Conservation (phyloP, 2,888 invertebrate genomes). For the Orgyia antiqua region DNA sequence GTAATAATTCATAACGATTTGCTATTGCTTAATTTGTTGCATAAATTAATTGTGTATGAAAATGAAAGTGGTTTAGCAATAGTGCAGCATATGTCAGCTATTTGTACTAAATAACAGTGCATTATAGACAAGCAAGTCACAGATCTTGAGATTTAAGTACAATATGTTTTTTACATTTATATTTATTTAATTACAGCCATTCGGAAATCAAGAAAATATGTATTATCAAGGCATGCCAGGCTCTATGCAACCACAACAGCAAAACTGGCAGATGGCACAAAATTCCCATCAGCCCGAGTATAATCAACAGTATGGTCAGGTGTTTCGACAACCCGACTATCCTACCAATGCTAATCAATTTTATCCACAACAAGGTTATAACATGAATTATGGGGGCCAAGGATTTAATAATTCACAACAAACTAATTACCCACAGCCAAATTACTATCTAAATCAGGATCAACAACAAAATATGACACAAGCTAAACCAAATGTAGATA, state of each 20-base stretch:
- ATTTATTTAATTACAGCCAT: slow-evolving; percentile 43
- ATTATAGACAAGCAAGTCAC: too few species aligned
- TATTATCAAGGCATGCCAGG: slow-evolving; percentile 42
- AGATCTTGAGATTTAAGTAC: too few species aligned
- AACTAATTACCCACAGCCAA: slow-evolving; percentile 45
- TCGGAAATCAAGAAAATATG: slow-evolving; percentile 53
- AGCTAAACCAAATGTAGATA: slow-evolving; percentile 43
- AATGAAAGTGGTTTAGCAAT: slow-evolving; percentile 4
- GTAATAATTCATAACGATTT: not conserved
- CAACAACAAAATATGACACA: slow-evolving; percentile 40
- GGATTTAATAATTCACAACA: slow-evolving; percentile 35
- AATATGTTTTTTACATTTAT: too few species aligned
- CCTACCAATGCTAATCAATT: slow-evolving; percentile 52
- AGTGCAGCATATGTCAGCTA: slow-evolving; percentile 12
- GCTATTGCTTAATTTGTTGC: slow-evolving; percentile 8
- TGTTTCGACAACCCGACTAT: slow-evolving; percentile 54
- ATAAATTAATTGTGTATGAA: not conserved
- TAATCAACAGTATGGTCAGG: slow-evolving; percentile 64
- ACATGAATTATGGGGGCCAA: slow-evolving; percentile 45
- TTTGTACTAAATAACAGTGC: too few species aligned
- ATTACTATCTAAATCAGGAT: slow-evolving; percentile 42
- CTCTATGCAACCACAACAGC: slow-evolving; percentile 42
- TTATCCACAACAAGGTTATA: slow-evolving; percentile 38
- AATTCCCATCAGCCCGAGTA: slow-evolving; percentile 51
- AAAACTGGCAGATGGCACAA: slow-evolving; percentile 52